Percentiles rank a stretch among this genome's conserved stretches.
These are phyloP conservation scores for Chrysopa pallens DNA, from an alignment of 1,140 invertebrate species.

Conservation along the genomic window DNA sequence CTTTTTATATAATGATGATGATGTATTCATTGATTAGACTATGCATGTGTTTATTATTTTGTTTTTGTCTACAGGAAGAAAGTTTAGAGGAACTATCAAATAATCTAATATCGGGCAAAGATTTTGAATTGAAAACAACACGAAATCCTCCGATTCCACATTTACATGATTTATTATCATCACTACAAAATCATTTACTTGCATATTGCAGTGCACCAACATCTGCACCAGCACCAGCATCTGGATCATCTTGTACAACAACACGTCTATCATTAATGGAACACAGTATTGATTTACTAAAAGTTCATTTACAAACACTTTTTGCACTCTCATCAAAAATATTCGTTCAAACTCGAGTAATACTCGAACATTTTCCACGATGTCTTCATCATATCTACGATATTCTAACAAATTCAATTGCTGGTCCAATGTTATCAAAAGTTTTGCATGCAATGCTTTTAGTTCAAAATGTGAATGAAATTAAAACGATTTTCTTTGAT, in stretches of 20 bases:
- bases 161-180: conserved; percentile 32
- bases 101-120: conserved; percentile 13
- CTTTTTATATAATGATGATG: too few relatives aligned
- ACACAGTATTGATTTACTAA: conserved; percentile 20
- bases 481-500: conserved; percentile 25
- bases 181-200: conserved; percentile 40
- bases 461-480: conserved; percentile 23
- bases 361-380: conserved; percentile 18
- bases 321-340: conserved; percentile 29
- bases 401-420: conserved; percentile 29
- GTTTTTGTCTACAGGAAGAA: conserved; percentile 12
- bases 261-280: neutral
- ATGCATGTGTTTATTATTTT: neutral
- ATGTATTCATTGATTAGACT: too few relatives aligned
- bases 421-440: conserved; percentile 37
- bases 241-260: too few relatives aligned
- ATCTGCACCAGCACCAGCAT: too few relatives aligned
- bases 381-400: conserved; percentile 24
- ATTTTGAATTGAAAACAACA: conserved; percentile 16
- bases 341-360: conserved; percentile 20
- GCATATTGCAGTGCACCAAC: conserved; percentile 21
- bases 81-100: conserved; percentile 13
- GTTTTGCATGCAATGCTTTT: conserved; percentile 36
- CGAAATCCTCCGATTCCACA: conserved; percentile 20
- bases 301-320: conserved; percentile 29